These are phyloP conservation scores for Ptilonorhynchus violaceus DNA, from an alignment of 2,113 vertebrate genomes.

Conservation along the genomic window DNA sequence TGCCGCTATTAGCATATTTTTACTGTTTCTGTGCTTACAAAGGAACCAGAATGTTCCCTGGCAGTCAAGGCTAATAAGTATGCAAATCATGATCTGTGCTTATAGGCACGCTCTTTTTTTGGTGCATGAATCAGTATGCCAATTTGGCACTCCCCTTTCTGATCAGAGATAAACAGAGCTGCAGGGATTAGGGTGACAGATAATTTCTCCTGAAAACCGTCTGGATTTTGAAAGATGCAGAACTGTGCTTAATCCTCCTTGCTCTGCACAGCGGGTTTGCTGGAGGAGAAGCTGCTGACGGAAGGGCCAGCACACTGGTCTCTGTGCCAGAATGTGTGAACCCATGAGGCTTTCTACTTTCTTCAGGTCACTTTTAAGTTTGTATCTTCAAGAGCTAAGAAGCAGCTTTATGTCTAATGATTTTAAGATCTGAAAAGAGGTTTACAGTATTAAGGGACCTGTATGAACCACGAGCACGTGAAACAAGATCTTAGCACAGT, in stretches of 20 bases:
- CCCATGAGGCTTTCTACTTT: not conserved
- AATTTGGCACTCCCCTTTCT: constrained; percentile 48
- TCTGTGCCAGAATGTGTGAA: not conserved
- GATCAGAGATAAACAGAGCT: constrained; percentile 57
- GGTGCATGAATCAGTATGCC: constrained; percentile 37
- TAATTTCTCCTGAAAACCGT: constrained; percentile 18
- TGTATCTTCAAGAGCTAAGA: not conserved
- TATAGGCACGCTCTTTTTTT: constrained; percentile 57
- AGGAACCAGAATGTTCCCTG: constrained; percentile 53
- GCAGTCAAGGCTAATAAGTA: constrained; percentile 61
- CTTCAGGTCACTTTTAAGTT: not conserved
- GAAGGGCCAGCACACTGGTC: not conserved
- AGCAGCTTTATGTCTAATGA: not conserved
- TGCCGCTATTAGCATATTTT: constrained; percentile 62
- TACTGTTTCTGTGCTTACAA: constrained; percentile 54
- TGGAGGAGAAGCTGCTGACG: not conserved
- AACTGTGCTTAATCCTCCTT: not conserved
- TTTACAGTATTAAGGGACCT: not conserved
- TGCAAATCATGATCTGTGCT: constrained; percentile 62
- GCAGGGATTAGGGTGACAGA: constrained; percentile 36
- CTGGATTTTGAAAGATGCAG: not conserved
- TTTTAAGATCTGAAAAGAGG: not conserved
- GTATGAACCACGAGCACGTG: not conserved
- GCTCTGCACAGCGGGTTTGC: not conserved
- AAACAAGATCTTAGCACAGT: not conserved